Base-by-base conservation (phyloP, 2,113 vertebrate species). In the Formicarius rufipectus region DNA sequence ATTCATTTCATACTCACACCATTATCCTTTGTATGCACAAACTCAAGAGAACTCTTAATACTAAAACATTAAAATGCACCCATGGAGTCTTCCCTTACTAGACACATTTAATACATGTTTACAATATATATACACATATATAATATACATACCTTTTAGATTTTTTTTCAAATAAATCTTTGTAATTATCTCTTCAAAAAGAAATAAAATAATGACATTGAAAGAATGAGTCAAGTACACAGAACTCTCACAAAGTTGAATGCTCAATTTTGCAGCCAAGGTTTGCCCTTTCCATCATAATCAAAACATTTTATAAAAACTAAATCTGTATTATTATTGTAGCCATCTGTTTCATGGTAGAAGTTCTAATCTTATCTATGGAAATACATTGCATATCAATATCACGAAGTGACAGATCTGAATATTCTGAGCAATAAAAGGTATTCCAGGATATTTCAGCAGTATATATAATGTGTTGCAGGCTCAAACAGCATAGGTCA, bases 41-140 rank as follows among this genome's bases (percentile, higher is more conserved):
- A 91, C 95, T 97, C 95, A 97, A 90, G 87, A 98, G 96, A 98
- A 97, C 87, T 97, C 93, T 97, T 96, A 97, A 97, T 97, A 97
- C 94, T 91, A 98, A 97, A 98, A 98, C 97, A 98, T 98, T 97
- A 98, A 98, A 98, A 98, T 98, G 97, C 98, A 98, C 96, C 97
- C 97, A 97, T 96, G 89, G 89, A 97, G 91, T 97, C 79, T 97
- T 97, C 97, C 97, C 96, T 96, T 97, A 96, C 97, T 95, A 96
- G 96, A 98, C 96, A 98, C 95, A 98, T 98, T 98, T 98, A 98
- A 98, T 98, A 98, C 98, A 98, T 98, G 97, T 96, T 89, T 98
- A 98, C 96, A 98, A 98, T 98, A 98, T 98, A 98, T 98, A 98
- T 97, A 98, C 95, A 98, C 97, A 97, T 97, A 98, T 98, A 98